These are phyloP conservation scores for Sepiola atlantica DNA, from an alignment of 2,888 invertebrate genomes.

Conservation along the genomic window DNA sequence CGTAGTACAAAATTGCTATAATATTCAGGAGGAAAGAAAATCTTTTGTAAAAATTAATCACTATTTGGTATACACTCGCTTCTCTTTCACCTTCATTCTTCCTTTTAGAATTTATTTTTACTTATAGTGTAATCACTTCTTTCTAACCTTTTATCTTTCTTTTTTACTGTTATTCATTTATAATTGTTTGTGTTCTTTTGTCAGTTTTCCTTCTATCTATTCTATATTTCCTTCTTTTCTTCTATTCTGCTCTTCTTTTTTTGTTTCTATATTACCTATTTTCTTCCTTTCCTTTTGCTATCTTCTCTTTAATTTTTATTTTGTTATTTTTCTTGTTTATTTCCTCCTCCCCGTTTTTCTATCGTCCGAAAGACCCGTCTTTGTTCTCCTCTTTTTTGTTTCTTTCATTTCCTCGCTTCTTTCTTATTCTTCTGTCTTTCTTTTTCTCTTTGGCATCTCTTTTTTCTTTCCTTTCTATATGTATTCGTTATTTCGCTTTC, in stretches of 20 bases:
- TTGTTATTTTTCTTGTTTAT: not conserved
- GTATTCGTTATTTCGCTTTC: too few species aligned
- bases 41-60: not conserved
- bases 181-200: not conserved
- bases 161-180: too few species aligned
- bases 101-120: too few species aligned
- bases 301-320: not conserved
- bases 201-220: not conserved
- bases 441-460: too few species aligned
- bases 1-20: not conserved
- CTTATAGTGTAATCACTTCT: too few species aligned
- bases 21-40: not conserved
- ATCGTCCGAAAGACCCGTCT: too few species aligned
- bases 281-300: too few species aligned
- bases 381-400: not conserved
- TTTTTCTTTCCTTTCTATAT: too few species aligned
- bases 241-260: too few species aligned
- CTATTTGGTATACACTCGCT: not conserved
- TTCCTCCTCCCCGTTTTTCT: not conserved
- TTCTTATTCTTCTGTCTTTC: not conserved
- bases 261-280: too few species aligned
- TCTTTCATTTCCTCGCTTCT: not conserved
- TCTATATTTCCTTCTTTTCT: too few species aligned
- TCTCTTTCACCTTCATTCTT: not conserved
- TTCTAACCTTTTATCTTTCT: not conserved